Conservation (phyloP, 2,888 invertebrate species). For the Eupithecia centaureata region DNA sequence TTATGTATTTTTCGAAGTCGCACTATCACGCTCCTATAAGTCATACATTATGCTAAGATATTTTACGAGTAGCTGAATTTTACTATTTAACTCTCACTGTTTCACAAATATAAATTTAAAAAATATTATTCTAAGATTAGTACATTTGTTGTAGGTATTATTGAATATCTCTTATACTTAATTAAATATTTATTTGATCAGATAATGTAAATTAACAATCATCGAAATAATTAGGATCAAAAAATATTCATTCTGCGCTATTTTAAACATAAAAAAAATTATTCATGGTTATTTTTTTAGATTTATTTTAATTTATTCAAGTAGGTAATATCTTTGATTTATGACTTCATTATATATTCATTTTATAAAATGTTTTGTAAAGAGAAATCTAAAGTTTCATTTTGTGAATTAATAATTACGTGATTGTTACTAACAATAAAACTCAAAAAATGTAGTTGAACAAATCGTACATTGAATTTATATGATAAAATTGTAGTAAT, state of each 20-base stretch:
- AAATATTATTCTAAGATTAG: slow-evolving; percentile 56
- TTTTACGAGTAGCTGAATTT: slow-evolving; percentile 67
- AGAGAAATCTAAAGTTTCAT: slow-evolving; percentile 5
- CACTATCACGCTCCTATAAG: slow-evolving; percentile 68
- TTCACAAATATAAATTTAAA: slow-evolving; percentile 70
- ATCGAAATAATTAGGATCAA: not conserved
- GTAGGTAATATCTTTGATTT: not conserved
- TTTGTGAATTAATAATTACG: slow-evolving; percentile 28
- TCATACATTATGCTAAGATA: slow-evolving; percentile 46
- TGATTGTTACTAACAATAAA: slow-evolving; percentile 7
- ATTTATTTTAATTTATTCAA: not conserved
- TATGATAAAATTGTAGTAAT: slow-evolving; percentile 31
- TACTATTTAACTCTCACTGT: slow-evolving; percentile 74
- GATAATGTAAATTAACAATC: slow-evolving; percentile 4
- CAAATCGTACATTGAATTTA: slow-evolving; percentile 43
- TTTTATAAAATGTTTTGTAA: slow-evolving; percentile 16
- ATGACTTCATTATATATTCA: not conserved
- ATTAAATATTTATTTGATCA: not conserved
- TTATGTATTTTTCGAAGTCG: slow-evolving; percentile 46
- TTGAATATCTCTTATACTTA: slow-evolving; percentile 36
- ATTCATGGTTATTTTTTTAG: not conserved
- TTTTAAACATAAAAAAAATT: not conserved
- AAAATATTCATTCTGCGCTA: not conserved
- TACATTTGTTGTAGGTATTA: slow-evolving; percentile 51
- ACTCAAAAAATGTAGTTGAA: slow-evolving; percentile 33